Conservation (phyloP, 2,113 vertebrate species). For the Mirza zaza region DNA sequence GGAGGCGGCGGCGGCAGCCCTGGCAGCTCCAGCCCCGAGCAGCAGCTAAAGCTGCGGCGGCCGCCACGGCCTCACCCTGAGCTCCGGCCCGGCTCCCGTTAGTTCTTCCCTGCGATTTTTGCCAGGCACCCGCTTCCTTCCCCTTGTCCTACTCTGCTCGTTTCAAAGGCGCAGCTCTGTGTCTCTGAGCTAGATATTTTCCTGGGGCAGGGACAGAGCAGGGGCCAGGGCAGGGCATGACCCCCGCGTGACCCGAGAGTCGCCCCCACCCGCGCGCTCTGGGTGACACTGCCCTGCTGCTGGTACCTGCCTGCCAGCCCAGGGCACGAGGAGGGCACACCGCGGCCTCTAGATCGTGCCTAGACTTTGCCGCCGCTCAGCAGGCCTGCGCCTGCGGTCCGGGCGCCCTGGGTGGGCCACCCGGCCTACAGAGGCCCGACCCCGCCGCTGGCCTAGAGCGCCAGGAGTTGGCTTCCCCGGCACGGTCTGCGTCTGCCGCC, state of each 20-base stretch:
- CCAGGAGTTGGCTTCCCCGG: neutral
- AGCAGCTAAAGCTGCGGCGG: neutral
- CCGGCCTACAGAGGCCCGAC: neutral
- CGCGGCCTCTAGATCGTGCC: neutral
- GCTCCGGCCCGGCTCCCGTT: neutral
- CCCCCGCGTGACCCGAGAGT: slow-evolving; percentile 38
- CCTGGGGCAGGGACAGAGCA: neutral
- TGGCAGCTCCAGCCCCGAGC: slow-evolving; percentile 52
- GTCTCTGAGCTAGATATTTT: neutral
- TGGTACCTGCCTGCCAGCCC: neutral
- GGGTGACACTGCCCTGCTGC: neutral
- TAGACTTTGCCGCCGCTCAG: neutral
- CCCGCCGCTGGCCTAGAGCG: too few relatives aligned
- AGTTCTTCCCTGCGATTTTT: neutral
- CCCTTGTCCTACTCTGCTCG: neutral
- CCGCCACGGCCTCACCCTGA: neutral
- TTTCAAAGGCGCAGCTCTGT: neutral
- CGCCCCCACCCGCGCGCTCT: neutral
- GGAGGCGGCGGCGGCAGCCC: slow-evolving; percentile 67
- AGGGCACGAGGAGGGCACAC: neutral
- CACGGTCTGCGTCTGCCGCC: neutral
- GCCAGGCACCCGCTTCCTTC: neutral
- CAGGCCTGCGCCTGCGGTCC: neutral
- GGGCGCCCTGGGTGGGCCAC: neutral
- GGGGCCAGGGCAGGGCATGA: neutral